phyloP scores from a whole-genome alignment of 2,888 invertebrate species.

The Argynnis bischoffii region DNA sequence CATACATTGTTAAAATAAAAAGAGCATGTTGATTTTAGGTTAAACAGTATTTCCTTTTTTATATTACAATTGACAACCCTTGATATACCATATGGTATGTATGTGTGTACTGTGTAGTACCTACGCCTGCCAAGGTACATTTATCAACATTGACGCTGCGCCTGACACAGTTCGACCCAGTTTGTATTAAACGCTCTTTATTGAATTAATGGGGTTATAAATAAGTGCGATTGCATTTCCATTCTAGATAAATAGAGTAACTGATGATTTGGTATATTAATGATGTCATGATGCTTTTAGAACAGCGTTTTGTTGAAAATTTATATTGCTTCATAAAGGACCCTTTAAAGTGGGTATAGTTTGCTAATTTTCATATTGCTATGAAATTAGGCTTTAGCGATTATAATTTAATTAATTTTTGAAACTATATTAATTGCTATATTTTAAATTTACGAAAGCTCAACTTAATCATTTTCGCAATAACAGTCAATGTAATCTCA shows the following conservation, averaged over 20 bases:
- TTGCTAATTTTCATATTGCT: too few relatives aligned
- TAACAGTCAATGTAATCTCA: constrained; percentile 2
- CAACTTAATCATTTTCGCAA: not conserved
- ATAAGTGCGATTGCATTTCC: not conserved
- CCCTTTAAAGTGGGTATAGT: too few relatives aligned
- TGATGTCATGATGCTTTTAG: not conserved
- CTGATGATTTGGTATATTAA: not conserved
- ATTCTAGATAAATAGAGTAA: not conserved
- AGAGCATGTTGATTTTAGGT: too few relatives aligned
- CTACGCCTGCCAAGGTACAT: constrained; percentile 13
- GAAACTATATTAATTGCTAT: too few relatives aligned
- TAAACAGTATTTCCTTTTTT: too few relatives aligned
- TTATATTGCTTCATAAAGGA: too few relatives aligned
- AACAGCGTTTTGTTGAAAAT: too few relatives aligned
- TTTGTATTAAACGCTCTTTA: constrained; percentile 20
- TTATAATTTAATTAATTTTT: too few relatives aligned
- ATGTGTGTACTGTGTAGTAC: not conserved
- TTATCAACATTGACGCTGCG: constrained; percentile 18
- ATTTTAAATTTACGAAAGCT: not conserved
- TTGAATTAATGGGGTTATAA: constrained; percentile 15
- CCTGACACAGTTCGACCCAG: constrained; percentile 19
- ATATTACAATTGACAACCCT: too few relatives aligned
- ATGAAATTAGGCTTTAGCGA: too few relatives aligned
- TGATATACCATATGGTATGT: too few relatives aligned
- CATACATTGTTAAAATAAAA: too few relatives aligned